A percentile compares a stretch with the other conserved stretches of the same genome.
phyloP scores from a whole-genome alignment of 2,797 vertebrate species.

The Dromococcyx pavoninus region DNA sequence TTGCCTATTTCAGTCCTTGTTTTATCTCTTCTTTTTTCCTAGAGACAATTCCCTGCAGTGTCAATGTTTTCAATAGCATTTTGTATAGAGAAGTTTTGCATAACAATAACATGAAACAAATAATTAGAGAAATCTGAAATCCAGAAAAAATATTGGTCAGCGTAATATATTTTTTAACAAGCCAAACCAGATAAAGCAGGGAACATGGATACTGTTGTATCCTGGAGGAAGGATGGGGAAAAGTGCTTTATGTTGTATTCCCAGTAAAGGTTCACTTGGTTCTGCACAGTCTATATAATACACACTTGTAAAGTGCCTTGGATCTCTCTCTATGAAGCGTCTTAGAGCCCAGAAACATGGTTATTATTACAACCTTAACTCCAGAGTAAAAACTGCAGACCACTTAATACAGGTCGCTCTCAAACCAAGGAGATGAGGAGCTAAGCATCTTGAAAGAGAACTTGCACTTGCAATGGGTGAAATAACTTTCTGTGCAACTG shows the following conservation, averaged over 20 bases:
- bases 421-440: background rate
- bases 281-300: background rate
- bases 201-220: background rate
- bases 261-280: background rate
- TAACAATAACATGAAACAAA: background rate
- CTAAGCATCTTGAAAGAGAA: background rate
- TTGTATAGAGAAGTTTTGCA: background rate
- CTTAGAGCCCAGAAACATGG: background rate
- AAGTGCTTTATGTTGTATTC: background rate
- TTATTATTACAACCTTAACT: slow-evolving; percentile 7
- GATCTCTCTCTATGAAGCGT: background rate
- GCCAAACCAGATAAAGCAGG: background rate
- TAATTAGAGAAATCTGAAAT: background rate
- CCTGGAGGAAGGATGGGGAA: background rate
- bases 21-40: background rate
- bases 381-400: background rate
- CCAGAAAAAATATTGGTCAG: background rate
- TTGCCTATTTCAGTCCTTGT: background rate
- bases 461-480: background rate
- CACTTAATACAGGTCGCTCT: background rate
- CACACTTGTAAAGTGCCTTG: background rate
- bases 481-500: background rate
- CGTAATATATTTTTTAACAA: background rate
- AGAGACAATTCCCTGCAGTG: background rate
- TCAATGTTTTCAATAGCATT: background rate